Conservation (phyloP, 2,113 vertebrate species). For the Macheiramphus alcinus region DNA sequence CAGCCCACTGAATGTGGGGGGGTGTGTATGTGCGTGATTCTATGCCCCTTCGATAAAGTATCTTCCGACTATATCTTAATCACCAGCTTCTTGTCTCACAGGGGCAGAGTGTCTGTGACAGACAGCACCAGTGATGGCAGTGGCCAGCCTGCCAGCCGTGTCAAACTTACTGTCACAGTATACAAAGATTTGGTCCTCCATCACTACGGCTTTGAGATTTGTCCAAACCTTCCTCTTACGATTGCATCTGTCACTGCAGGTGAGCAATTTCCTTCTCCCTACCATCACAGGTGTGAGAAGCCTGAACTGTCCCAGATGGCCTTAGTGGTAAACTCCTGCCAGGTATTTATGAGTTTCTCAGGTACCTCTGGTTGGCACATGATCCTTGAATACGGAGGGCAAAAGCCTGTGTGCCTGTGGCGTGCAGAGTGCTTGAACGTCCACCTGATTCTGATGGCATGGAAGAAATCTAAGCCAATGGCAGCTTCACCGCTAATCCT, state of each 20-base stretch:
- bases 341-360: not conserved
- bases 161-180: slow-evolving; percentile 83
- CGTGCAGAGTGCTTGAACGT: accelerated
- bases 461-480: not conserved
- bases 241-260: slow-evolving; percentile 88
- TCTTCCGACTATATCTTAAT: accelerated
- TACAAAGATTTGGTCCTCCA: slow-evolving; percentile 84
- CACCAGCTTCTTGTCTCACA: not conserved
- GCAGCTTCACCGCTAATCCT: accelerated
- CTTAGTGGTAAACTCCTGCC: not conserved
- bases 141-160: slow-evolving; percentile 72
- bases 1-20: not conserved
- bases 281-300: accelerated
- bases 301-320: not conserved
- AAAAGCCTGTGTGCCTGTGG: not conserved
- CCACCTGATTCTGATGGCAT: not conserved
- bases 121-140: slow-evolving; percentile 72
- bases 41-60: accelerated
- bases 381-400: not conserved
- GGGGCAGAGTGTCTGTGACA: slow-evolving; percentile 76
- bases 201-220: slow-evolving; percentile 89
- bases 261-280: slow-evolving; percentile 33
- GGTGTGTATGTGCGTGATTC: not conserved
- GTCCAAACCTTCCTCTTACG: slow-evolving; percentile 82
- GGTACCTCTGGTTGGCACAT: not conserved